Evolutionary conservation across 2,888 invertebrate genomes (phyloP).

Genomic region (Poecilus cupreus): DNA sequence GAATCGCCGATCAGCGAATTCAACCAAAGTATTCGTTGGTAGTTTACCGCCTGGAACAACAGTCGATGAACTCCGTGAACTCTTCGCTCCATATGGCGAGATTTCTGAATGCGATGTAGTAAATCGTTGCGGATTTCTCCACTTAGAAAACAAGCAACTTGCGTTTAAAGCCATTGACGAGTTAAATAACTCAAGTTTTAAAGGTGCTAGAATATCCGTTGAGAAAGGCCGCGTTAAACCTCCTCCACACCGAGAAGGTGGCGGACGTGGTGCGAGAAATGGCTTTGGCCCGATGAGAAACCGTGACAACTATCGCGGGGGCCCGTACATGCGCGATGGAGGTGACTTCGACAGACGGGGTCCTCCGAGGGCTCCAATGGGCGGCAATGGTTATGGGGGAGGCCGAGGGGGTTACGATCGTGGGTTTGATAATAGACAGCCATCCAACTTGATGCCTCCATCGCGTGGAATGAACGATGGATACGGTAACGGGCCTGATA

Average conservation of each 20-base stretch:
- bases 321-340: conserved; percentile 69
- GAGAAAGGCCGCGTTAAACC: conserved; percentile 88
- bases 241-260: conserved; percentile 76
- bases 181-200: conserved; percentile 87
- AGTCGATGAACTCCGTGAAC: conserved; percentile 85
- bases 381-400: conserved; percentile 36
- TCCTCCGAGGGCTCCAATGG: neutral
- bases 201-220: conserved; percentile 89
- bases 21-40: conserved; percentile 92
- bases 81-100: conserved; percentile 90
- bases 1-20: conserved; percentile 69
- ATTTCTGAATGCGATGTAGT: conserved; percentile 96
- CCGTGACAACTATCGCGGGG: conserved; percentile 69
- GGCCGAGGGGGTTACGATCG: conserved; percentile 33
- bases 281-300: conserved; percentile 75
- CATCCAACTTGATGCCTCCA: conserved; percentile 3
- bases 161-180: conserved; percentile 88
- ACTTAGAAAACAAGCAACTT: conserved; percentile 89
- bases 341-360: conserved; percentile 56
- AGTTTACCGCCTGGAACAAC: conserved; percentile 91
- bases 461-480: conserved; percentile 8
- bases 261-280: conserved; percentile 68
- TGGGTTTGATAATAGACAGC: conserved; percentile 37
- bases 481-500: conserved; percentile 57
- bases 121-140: conserved; percentile 95